Evolutionary conservation across 2,113 vertebrate species (phyloP), one percentile per base, ranked within the genome.

Genomic region (Turdus rufiventris): DNA sequence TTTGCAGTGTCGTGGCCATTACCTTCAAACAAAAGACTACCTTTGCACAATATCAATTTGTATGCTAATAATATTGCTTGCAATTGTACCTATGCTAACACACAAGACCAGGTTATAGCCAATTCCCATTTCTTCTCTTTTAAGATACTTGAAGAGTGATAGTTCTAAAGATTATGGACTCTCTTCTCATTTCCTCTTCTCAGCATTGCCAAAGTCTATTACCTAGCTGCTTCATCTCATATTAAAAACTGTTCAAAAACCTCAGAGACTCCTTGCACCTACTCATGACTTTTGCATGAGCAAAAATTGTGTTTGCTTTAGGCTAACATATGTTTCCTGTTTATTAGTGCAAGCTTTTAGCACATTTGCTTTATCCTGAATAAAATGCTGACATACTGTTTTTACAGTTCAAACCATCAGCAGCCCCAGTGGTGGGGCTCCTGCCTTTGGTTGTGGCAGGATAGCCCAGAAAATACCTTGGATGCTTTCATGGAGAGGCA

Each of bases 31-130:
- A 71, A 90, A 91, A 65, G 16, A 24, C n/a, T 85, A 34, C 47
- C 62, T 95, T 90, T 96, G 85, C 79, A 80, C 85, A 71, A 45
- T 84, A 88, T 73, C 79, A 77, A 92, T 95, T 94, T 96, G 72
- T 90, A 95, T 93, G 94, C 67, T 94, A 95, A 93, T 92, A 74
- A 48, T 67, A 94, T 70, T 93, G 85, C 82, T 88, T 95, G 42
- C 63, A 85, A 40, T 85, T 92, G 18, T 54, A 80, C 79, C 88
- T 90, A 16, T 54, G 43, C 18, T 92, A 92, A 76, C 29, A 83
- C 51, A 92, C 1, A 12, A 90, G 47, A 70, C 42, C 58, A 67
- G 29, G 38, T 91, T 95, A 86, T 80, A 92, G 54, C 56, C 42
- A 90, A 77, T 88, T 96, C 82, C 14, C 38, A 34, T 70, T 83